Conservation (phyloP, 2,797 vertebrate genomes). For the Leptodactylus fallax region DNA sequence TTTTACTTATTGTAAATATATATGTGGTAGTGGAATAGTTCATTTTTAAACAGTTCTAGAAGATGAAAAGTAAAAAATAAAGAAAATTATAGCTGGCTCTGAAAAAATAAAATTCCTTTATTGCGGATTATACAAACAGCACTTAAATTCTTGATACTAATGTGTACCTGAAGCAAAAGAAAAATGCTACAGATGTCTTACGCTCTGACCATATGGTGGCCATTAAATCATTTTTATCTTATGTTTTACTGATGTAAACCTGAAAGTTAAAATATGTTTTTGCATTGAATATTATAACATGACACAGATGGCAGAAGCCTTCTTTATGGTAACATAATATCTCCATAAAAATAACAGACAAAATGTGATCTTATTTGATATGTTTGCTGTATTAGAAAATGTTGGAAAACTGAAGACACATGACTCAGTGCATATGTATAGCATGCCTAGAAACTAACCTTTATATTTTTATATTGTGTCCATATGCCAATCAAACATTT, state of each 20-base stretch:
- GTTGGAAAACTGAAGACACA: slow-evolving; percentile 21
- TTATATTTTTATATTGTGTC: background rate
- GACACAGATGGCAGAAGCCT: slow-evolving; percentile 81
- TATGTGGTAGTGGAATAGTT: background rate
- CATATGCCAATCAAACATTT: background rate
- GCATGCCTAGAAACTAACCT: background rate
- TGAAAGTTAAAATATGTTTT: slow-evolving; percentile 81
- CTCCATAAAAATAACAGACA: slow-evolving; percentile 77
- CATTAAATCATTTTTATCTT: slow-evolving; percentile 87
- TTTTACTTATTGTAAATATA: background rate
- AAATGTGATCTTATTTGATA: slow-evolving; percentile 40
- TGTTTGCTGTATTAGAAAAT: slow-evolving; percentile 31
- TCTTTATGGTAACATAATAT: slow-evolving; percentile 80
- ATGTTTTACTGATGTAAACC: slow-evolving; percentile 82
- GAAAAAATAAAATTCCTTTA: slow-evolving; percentile 42
- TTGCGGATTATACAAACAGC: slow-evolving; percentile 43
- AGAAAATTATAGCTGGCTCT: background rate
- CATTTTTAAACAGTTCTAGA: slow-evolving; percentile 17
- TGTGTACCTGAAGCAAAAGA: slow-evolving; percentile 76
- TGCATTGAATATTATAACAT: slow-evolving; percentile 74
- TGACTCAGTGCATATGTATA: background rate
- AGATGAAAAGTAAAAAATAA: slow-evolving; percentile 28
- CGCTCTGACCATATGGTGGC: slow-evolving; percentile 78
- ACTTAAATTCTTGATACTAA: slow-evolving; percentile 66
- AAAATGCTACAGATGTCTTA: slow-evolving; percentile 77